Conservation (phyloP, 2,888 invertebrate species). For the Diarsia mendica region DNA sequence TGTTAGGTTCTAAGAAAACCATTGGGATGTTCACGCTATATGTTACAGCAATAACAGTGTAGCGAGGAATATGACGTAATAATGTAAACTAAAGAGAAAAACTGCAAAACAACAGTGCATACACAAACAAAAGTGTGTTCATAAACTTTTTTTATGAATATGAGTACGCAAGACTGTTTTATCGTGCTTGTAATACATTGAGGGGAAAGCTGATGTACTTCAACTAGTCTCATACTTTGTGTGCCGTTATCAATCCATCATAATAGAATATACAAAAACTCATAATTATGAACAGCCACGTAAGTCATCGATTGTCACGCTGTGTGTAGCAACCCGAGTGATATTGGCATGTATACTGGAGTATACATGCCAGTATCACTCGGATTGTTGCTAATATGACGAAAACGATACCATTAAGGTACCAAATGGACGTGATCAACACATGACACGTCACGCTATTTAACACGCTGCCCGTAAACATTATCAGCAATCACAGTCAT, state of each 20-base stretch:
- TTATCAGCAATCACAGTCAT: constrained; percentile 1
- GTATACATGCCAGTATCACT: background rate
- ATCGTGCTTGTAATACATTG: constrained; percentile 15
- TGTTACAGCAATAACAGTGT: constrained; percentile 29
- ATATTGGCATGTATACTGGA: too few relatives aligned
- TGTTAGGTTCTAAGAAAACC: background rate
- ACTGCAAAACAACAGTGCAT: constrained; percentile 28
- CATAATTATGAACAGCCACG: background rate
- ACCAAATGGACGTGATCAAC: constrained; percentile 5
- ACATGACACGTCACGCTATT: constrained; percentile 36
- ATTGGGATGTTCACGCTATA: constrained; percentile 12
- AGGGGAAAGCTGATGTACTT: background rate
- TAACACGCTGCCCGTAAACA: constrained; percentile 49
- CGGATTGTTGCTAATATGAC: background rate
- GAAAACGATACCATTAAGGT: background rate
- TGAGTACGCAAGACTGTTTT: background rate
- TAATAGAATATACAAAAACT: background rate
- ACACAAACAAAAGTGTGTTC: constrained; percentile 15
- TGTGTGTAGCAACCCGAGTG: constrained; percentile 6
- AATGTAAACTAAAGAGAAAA: constrained; percentile 6
- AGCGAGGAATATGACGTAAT: constrained; percentile 20
- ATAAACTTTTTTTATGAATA: constrained; percentile 20
- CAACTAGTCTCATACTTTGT: background rate
- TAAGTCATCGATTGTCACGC: constrained; percentile 7
- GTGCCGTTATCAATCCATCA: background rate